A percentile compares a stretch with the other conserved stretches of the same genome.
Evolutionary conservation across 2,113 vertebrate species (phyloP).

Genomic region (Pachyramphus minor): DNA sequence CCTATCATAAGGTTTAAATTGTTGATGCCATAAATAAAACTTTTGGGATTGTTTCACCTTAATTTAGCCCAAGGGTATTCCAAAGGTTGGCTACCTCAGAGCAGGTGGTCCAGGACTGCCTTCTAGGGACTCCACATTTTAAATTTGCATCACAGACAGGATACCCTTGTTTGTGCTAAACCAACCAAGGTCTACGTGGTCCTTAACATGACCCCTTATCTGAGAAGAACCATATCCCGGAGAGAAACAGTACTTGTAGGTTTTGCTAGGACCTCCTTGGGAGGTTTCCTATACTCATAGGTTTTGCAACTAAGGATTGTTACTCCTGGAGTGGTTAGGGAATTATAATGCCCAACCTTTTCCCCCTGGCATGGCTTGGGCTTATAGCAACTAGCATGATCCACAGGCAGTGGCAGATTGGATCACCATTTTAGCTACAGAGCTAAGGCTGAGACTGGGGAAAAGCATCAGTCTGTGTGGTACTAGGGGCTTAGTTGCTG

Average conservation of each 20-base stretch:
- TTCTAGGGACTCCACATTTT: background rate
- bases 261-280: background rate
- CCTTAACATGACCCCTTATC: background rate
- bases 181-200: background rate
- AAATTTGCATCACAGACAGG: background rate
- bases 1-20: background rate
- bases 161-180: background rate
- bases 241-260: background rate
- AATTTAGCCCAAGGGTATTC: background rate
- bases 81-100: background rate
- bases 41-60: background rate
- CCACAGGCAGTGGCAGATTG: background rate
- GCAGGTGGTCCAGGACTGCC: background rate
- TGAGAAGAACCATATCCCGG: background rate
- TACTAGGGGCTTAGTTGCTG: background rate
- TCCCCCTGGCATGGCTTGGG: background rate
- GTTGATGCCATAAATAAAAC: background rate
- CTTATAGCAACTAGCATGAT: background rate
- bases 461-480: background rate
- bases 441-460: background rate
- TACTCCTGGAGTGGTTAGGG: background rate
- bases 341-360: background rate
- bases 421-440: background rate
- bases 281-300: background rate
- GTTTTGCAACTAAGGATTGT: background rate